Percentiles rank a stretch among this genome's conserved stretches.
Conservation (phyloP, 2,113 vertebrate genomes). For the Thermophis baileyi region DNA sequence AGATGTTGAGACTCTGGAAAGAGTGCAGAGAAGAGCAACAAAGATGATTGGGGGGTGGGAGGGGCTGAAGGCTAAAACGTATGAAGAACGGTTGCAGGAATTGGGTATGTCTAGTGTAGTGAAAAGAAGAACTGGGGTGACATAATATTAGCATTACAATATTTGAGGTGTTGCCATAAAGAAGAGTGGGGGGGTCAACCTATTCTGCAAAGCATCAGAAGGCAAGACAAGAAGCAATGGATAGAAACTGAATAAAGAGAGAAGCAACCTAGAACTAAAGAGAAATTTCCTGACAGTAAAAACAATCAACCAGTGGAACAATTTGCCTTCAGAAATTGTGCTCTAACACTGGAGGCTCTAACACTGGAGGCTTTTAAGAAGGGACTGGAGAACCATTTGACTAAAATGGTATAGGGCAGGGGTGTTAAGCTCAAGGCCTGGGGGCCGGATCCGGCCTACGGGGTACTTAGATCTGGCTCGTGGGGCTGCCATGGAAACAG, state of each 20-base stretch:
- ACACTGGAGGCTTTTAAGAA: background rate
- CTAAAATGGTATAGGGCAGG: background rate
- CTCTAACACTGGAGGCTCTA: no score
- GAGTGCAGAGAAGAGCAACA: background rate
- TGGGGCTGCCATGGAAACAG: no score
- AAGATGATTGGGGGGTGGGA: background rate
- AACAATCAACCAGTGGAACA: background rate
- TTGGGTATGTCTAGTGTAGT: background rate
- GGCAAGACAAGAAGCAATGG: background rate
- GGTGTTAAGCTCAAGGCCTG: no score
- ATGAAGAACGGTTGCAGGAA: background rate
- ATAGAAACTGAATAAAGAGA: background rate
- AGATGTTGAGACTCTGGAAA: background rate
- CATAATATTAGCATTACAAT: background rate
- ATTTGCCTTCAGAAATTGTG: background rate
- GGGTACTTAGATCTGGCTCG: no score
- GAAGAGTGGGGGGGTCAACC: background rate
- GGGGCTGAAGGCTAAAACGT: background rate
- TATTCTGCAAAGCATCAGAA: background rate
- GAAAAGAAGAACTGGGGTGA: background rate
- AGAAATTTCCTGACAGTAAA: background rate
- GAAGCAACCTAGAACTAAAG: background rate
- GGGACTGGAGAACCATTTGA: background rate
- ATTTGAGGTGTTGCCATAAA: background rate
- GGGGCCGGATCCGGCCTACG: no score